Conservation (phyloP, 2,797 vertebrate genomes). For the Leuciscus waleckii region DNA sequence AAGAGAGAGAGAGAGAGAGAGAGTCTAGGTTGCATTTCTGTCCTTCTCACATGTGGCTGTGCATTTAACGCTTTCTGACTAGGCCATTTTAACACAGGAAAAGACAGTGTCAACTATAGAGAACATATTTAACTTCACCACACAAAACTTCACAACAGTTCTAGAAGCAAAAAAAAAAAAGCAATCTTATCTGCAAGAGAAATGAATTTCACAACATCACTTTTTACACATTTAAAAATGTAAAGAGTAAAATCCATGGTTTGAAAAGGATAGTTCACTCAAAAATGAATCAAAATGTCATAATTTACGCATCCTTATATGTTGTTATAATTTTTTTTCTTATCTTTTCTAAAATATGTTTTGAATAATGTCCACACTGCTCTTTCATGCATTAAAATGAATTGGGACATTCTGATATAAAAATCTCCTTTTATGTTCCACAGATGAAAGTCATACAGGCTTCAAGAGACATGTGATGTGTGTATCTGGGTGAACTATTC, state of each 20-base stretch:
- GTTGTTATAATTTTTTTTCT: background rate
- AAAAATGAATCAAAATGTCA: background rate
- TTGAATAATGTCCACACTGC: background rate
- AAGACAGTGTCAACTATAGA: slow-evolving; percentile 6
- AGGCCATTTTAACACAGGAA: slow-evolving; percentile 14
- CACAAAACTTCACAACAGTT: background rate
- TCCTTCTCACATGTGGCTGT: slow-evolving; percentile 2
- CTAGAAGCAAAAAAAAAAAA: background rate
- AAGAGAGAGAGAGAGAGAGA: no score
- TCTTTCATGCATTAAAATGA: background rate
- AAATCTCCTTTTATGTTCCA: background rate
- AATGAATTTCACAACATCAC: background rate
- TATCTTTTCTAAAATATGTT: background rate
- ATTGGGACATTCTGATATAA: background rate
- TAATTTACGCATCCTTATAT: no score
- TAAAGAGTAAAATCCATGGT: background rate
- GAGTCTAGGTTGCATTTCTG: background rate
- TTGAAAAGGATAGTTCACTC: background rate
- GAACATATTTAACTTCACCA: background rate
- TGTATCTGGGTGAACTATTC: slow-evolving; percentile 15
- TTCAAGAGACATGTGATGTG: background rate
- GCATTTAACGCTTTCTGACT: slow-evolving; percentile 21
- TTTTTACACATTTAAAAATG: background rate
- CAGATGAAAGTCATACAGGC: background rate
- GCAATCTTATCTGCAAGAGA: background rate